A percentile compares a stretch with the other conserved stretches of the same genome.
phyloP scores from a whole-genome alignment of 2,888 invertebrate species.

The Dexiosoma caninum region DNA sequence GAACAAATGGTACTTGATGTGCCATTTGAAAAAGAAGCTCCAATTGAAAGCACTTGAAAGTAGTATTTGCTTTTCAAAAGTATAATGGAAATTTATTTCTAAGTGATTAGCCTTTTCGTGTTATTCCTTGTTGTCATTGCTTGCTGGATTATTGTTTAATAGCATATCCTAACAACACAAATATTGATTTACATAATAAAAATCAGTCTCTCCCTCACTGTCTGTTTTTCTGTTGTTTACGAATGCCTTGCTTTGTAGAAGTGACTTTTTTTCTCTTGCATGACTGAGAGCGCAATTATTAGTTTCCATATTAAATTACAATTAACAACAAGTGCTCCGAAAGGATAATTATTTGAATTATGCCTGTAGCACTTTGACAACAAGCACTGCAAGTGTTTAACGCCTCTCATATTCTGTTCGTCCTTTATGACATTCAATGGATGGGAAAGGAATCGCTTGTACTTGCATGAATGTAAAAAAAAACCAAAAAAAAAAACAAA shows the following conservation, averaged over 20 bases:
- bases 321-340: constrained; percentile 40
- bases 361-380: constrained; percentile 37
- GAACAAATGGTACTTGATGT: constrained; percentile 17
- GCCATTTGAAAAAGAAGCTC: constrained; percentile 15
- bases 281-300: constrained; percentile 7
- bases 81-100: neutral
- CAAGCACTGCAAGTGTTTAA: constrained; percentile 51
- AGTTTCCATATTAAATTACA: constrained; percentile 60
- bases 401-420: constrained; percentile 46
- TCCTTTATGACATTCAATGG: neutral
- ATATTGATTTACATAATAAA: constrained; percentile 20
- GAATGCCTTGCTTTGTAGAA: constrained; percentile 14
- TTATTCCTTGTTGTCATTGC: neutral
- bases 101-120: constrained; percentile 20
- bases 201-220: neutral
- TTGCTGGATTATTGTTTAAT: constrained; percentile 25
- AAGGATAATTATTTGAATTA: constrained; percentile 45
- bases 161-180: constrained; percentile 20
- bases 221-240: neutral
- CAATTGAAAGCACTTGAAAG: neutral
- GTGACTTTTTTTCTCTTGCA: constrained; percentile 11
- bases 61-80: neutral
- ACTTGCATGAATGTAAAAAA: neutral
- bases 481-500: neutral
- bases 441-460: neutral